These are phyloP conservation scores for Mya arenaria DNA, from an alignment of 1,140 invertebrate genomes.

Conservation along the genomic window DNA sequence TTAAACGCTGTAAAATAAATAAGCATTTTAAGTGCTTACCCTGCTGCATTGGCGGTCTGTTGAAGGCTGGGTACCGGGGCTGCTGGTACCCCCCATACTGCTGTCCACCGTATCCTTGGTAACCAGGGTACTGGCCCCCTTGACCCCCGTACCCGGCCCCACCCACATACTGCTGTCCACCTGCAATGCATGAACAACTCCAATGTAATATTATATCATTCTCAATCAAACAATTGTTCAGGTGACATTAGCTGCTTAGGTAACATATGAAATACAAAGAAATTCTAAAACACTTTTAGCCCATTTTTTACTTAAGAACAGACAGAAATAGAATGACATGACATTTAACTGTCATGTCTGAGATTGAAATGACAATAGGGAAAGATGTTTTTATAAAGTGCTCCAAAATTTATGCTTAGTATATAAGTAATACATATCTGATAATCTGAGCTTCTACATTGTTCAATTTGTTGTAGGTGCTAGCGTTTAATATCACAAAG, in stretches of 20 bases:
- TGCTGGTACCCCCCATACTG: slow-evolving; percentile 68
- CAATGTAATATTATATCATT: not conserved
- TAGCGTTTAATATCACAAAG: not conserved
- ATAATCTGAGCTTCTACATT: not conserved
- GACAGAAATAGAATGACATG: too few relatives aligned
- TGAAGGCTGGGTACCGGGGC: slow-evolving; percentile 58
- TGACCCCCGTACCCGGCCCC: slow-evolving; percentile 30
- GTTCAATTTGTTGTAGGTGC: not conserved
- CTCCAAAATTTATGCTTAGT: not conserved
- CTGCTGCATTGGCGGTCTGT: slow-evolving; percentile 16
- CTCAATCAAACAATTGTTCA: not conserved
- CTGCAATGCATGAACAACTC: not conserved
- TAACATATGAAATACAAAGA: not conserved
- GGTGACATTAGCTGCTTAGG: not conserved
- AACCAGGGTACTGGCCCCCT: slow-evolving; percentile 47
- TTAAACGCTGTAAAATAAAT: too few relatives aligned
- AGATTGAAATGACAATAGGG: not conserved
- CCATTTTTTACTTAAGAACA: too few relatives aligned
- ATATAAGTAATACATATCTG: not conserved
- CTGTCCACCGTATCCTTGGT: slow-evolving; percentile 64
- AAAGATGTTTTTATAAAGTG: not conserved
- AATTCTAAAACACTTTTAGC: not conserved
- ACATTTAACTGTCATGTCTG: not conserved
- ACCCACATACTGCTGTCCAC: slow-evolving; percentile 15
- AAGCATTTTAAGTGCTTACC: slow-evolving; percentile 8